These are phyloP conservation scores for Dipodomys merriami DNA, from an alignment of 2,113 vertebrate species.

Conservation along the genomic window DNA sequence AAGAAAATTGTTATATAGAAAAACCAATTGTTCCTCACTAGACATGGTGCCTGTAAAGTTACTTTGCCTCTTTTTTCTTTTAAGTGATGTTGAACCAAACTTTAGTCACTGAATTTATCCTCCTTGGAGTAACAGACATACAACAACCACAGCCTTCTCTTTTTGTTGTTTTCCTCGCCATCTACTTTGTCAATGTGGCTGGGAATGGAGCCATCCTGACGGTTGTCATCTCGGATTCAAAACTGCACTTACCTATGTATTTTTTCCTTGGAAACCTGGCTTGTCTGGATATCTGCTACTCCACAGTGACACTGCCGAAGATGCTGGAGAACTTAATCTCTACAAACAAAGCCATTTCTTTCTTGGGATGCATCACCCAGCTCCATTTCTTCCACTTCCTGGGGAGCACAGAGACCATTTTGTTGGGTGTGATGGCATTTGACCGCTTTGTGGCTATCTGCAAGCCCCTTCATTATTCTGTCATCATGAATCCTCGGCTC, in stretches of 20 bases:
- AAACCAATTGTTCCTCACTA: too few relatives aligned
- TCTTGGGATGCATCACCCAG: slow-evolving; percentile 62
- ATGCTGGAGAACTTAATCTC: slow-evolving; percentile 54
- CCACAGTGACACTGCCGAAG: slow-evolving; percentile 56
- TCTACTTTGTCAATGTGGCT: background rate
- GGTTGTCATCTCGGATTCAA: background rate
- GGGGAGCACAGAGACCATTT: slow-evolving; percentile 32
- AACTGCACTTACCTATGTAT: slow-evolving; percentile 70
- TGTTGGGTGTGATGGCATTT: slow-evolving; percentile 64
- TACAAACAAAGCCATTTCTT: slow-evolving; percentile 50
- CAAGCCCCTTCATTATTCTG: slow-evolving; percentile 39
- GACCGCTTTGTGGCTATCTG: slow-evolving; percentile 66
- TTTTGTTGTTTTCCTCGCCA: slow-evolving; percentile 33
- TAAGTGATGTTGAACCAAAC: slow-evolving; percentile 63
- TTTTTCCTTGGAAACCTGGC: slow-evolving; percentile 74
- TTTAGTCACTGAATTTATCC: slow-evolving; percentile 51
- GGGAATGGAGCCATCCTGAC: slow-evolving; percentile 52
- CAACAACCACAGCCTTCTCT: slow-evolving; percentile 5
- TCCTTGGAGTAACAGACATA: slow-evolving; percentile 54
- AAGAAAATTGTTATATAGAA: background rate
- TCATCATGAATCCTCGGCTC: slow-evolving; percentile 41
- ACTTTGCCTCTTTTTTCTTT: background rate
- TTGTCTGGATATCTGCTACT: slow-evolving; percentile 65
- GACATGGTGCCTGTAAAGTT: background rate
- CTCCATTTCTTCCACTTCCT: slow-evolving; percentile 69